Evolutionary conservation across 2,797 vertebrate species (phyloP), one percentile per base, ranked within the genome.

Genomic region (Oreochromis grahami): DNA sequence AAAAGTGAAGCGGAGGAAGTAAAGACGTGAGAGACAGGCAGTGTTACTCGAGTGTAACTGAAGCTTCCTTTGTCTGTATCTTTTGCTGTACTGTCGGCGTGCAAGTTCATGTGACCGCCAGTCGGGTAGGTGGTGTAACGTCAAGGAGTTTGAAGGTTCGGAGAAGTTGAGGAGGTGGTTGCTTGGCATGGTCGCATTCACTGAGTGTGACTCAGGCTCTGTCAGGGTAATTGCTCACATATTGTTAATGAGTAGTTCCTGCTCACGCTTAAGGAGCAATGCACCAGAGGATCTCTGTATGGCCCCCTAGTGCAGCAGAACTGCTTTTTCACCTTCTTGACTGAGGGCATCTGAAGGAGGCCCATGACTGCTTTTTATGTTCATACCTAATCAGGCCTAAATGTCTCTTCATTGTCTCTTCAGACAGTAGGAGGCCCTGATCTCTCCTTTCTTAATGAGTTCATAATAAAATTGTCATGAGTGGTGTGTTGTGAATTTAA

Each of bases 171-270:
- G 82, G 70, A 77, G 87, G 84, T 63, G 79, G 92, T 79, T 80
- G 90, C 84, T 84, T 60, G 21, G 77, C 86, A 79, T 76, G 80
- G 82, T 81, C 29, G 84, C 80, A 79, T 86, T 91, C 89, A 89
- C 87, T 85, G 91, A 88, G 89, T 95, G 87, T 86, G 91, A 88
- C 90, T 95, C 92, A 86, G 91, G 88, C 87, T 89, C 84, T 63
- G 89, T 84, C 77, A 36, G 90, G 85, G 89, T 95, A 95, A 95
- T 95, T 95, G 93, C 95, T 95, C 89, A 81, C 94, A 86, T 91
- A 94, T 96, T 94, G 95, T 95, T 96, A 95, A 96, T 83, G 87
- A 93, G 85, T 72, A 86, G 89, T 89, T 91, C 91, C 91, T 84
- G 91, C 82, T 74, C 86, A 85, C 83, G 81, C 94, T 94, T 94